phyloP scores from a whole-genome alignment of 2,888 invertebrate species.

The Hypomecis atomaria region DNA sequence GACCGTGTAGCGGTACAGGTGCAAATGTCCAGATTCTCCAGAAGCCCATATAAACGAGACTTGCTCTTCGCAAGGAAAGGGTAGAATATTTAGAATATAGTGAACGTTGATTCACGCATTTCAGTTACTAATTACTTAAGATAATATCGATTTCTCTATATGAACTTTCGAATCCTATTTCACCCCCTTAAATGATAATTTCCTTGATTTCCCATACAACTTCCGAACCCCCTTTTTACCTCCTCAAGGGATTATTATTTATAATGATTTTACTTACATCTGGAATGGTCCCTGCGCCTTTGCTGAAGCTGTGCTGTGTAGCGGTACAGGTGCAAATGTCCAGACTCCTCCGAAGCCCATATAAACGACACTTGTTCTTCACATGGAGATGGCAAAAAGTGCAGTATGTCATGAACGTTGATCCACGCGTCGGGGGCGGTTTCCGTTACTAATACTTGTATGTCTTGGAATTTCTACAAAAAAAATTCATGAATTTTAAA shows the following conservation, averaged over 20 bases:
- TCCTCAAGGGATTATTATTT: neutral
- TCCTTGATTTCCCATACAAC: no score
- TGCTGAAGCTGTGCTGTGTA: constrained; percentile 86
- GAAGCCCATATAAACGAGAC: no score
- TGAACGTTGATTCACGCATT: constrained; percentile 97
- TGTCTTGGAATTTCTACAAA: constrained; percentile 60
- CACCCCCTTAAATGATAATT: no score
- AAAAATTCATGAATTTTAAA: constrained; percentile 33
- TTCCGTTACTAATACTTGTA: constrained; percentile 71
- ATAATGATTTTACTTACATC: neutral
- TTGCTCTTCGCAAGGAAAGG: no score
- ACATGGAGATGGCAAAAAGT: constrained; percentile 88
- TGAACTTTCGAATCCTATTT: no score
- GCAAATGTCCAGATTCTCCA: constrained; percentile 91
- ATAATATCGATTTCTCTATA: no score
- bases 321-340: constrained; percentile 94
- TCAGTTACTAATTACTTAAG: constrained; percentile 72
- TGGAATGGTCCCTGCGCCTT: constrained; percentile 18
- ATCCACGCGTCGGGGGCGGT: constrained; percentile 93
- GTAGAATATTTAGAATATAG: constrained; percentile 94
- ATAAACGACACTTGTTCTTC: constrained; percentile 87
- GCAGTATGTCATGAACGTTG: constrained; percentile 95
- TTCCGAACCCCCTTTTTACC: no score
- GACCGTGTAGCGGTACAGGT: constrained; percentile 92
- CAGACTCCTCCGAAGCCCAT: constrained; percentile 97